phyloP scores from a whole-genome alignment of 2,797 vertebrate genomes.

The Rhinella marina region DNA sequence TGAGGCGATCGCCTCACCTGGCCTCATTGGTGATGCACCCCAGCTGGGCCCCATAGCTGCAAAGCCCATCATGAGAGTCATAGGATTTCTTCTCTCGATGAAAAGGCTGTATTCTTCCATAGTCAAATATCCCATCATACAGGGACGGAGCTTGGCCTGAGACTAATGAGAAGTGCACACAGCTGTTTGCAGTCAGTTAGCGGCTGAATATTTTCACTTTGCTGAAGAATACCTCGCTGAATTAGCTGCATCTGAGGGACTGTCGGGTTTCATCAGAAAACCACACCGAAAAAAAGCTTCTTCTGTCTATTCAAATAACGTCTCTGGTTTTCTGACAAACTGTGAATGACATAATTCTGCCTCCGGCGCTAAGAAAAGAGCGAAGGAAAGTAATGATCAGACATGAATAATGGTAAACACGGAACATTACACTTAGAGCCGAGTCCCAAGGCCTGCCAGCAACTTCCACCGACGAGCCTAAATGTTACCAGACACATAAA shows the following conservation, averaged over 20 bases:
- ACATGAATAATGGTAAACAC: conserved; percentile 56
- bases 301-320: conserved; percentile 44
- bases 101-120: background rate
- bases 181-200: conserved; percentile 16
- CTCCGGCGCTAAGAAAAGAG: conserved; percentile 23
- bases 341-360: conserved; percentile 50
- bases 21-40: no score
- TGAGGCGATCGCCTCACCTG: no score
- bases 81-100: background rate
- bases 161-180: background rate
- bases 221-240: conserved; percentile 17
- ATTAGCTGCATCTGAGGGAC: conserved; percentile 11
- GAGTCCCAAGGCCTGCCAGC: conserved; percentile 41
- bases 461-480: conserved; percentile 44
- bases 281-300: conserved; percentile 18
- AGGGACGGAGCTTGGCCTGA: background rate
- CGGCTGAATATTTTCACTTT: conserved; percentile 1
- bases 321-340: conserved; percentile 49
- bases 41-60: background rate
- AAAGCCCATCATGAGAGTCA: background rate
- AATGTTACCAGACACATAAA: conserved; percentile 50
- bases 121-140: background rate
- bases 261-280: conserved; percentile 39
- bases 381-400: conserved; percentile 37
- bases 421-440: conserved; percentile 42